phyloP scores from a whole-genome alignment of 2,888 invertebrate species.

The Drosophila neonasuta region DNA sequence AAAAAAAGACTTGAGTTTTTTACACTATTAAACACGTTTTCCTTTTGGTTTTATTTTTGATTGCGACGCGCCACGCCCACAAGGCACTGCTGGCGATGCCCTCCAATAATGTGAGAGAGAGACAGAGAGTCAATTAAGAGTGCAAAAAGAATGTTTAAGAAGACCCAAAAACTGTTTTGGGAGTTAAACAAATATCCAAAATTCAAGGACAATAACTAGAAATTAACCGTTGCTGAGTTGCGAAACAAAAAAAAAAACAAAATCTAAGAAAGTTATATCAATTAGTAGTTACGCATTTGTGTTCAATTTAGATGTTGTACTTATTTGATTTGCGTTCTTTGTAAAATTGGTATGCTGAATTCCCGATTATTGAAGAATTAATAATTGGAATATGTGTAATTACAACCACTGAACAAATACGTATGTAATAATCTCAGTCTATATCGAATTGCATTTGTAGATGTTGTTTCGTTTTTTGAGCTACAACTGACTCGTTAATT shows the following conservation, averaged over 20 bases:
- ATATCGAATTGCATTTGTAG: slow-evolving; percentile 71
- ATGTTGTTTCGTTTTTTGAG: slow-evolving; percentile 67
- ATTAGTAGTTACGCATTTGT: slow-evolving; percentile 47
- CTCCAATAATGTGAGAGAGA: slow-evolving; percentile 53
- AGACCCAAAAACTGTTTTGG: slow-evolving; percentile 21
- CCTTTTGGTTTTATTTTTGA: slow-evolving; percentile 52
- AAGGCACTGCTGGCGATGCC: slow-evolving; percentile 56
- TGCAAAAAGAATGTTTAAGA: slow-evolving; percentile 50
- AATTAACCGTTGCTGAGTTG: slow-evolving; percentile 64
- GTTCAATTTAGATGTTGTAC: slow-evolving; percentile 56
- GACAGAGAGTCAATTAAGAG: slow-evolving; percentile 65
- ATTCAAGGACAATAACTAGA: slow-evolving; percentile 76
- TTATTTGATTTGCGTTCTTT: slow-evolving; percentile 49
- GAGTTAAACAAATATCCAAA: slow-evolving; percentile 56
- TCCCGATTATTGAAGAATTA: slow-evolving; percentile 19
- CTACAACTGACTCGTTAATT: slow-evolving; percentile 63
- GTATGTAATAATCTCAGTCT: slow-evolving; percentile 53
- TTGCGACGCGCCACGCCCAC: slow-evolving; percentile 46
- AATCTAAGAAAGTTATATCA: slow-evolving; percentile 25
- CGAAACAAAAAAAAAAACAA: slow-evolving; percentile 26
- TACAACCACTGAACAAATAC: slow-evolving; percentile 21
- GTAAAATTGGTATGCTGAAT: slow-evolving; percentile 71
- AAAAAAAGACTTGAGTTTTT: slow-evolving; percentile 72
- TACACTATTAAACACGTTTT: slow-evolving; percentile 63
- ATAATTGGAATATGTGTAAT: slow-evolving; percentile 13